Conservation (phyloP, 2,113 vertebrate species). For the Callaeas wilsoni region DNA sequence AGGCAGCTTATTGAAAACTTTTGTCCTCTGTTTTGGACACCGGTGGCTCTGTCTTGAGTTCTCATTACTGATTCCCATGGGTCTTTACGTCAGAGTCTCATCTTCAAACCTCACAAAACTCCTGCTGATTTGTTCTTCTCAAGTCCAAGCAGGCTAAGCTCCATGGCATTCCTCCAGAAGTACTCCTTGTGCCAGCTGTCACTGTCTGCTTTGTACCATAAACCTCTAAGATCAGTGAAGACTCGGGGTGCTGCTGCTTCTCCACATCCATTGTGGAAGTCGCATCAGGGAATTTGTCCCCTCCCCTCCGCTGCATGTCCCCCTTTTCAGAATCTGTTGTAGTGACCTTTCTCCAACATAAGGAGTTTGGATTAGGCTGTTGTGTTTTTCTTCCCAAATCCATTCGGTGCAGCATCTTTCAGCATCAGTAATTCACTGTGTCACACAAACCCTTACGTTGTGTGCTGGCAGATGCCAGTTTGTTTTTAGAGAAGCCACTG, state of each 20-base stretch:
- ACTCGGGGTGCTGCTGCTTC: neutral
- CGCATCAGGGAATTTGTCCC: neutral
- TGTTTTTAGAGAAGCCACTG: neutral
- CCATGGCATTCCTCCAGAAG: neutral
- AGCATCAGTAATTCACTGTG: neutral
- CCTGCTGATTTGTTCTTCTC: neutral
- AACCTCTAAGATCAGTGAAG: neutral
- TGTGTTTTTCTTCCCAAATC: neutral
- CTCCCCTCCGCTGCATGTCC: rapidly evolving
- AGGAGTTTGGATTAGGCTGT: neutral
- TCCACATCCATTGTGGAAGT: neutral
- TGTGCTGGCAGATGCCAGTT: neutral
- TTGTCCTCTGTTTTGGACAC: neutral
- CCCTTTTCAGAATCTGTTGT: neutral
- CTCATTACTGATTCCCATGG: neutral
- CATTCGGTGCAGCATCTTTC: neutral
- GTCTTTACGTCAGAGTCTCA: neutral
- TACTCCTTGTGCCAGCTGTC: neutral
- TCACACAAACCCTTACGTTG: neutral
- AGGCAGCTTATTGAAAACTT: neutral
- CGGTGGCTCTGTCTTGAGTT: neutral
- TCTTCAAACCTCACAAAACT: neutral
- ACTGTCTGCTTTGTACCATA: neutral
- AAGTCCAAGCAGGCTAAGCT: neutral
- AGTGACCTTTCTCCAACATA: neutral